Conservation (phyloP, 2,888 invertebrate species). For the Muschampia plurimacula region DNA sequence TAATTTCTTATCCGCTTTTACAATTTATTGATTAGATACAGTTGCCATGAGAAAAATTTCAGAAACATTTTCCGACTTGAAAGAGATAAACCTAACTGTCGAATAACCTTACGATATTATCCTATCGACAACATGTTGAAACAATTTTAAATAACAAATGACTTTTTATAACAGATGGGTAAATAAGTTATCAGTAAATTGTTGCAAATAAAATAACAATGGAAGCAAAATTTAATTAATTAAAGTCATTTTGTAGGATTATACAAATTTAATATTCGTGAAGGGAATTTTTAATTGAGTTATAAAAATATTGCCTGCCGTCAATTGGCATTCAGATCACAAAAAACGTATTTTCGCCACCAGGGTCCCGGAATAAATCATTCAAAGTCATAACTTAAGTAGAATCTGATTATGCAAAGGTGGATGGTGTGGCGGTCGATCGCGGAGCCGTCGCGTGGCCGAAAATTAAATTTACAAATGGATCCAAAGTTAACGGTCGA, state of each 20-base stretch:
- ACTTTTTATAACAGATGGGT: not conserved
- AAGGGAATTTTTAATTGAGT: conserved; percentile 22
- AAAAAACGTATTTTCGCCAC: conserved; percentile 57
- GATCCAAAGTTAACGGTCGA: conserved; percentile 71
- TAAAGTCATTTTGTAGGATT: conserved; percentile 1
- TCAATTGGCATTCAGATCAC: conserved; percentile 48
- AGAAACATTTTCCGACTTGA: not conserved
- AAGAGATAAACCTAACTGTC: not conserved
- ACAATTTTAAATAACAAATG: not conserved
- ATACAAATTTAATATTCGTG: not conserved
- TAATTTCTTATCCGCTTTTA: conserved; percentile 2
- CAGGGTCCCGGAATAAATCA: conserved; percentile 70
- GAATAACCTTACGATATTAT: not conserved
- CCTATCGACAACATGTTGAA: not conserved
- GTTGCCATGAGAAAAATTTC: not conserved
- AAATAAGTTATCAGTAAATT: not conserved
- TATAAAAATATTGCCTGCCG: conserved; percentile 26
- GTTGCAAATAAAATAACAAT: not conserved
- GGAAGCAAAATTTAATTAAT: not conserved
- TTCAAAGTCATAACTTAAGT: conserved; percentile 72
- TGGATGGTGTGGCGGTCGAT: conserved; percentile 54
- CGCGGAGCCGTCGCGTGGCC: conserved; percentile 54
- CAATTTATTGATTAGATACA: not conserved
- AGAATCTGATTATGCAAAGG: conserved; percentile 72
- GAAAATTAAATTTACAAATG: conserved; percentile 77